A percentile compares a stretch with the other conserved stretches of the same genome.
These are phyloP conservation scores for Capreolus pygargus DNA, from an alignment of 2,113 vertebrate genomes.

Conservation along the genomic window DNA sequence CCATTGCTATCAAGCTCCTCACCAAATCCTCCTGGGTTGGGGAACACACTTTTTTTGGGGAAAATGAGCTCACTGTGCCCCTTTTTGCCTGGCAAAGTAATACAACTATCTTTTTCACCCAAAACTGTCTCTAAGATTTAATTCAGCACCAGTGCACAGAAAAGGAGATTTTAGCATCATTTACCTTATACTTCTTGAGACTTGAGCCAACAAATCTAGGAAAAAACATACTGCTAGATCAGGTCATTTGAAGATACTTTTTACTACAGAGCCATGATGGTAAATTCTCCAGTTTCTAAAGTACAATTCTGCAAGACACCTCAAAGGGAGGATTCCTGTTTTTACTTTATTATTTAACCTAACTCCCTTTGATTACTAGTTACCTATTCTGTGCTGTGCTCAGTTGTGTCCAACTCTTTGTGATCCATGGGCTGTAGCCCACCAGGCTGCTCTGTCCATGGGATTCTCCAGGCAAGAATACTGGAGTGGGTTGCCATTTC, in stretches of 20 bases:
- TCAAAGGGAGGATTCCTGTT: background rate
- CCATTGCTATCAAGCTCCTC: background rate
- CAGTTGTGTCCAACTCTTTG: background rate
- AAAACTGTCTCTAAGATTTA: background rate
- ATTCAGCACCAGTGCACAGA: background rate
- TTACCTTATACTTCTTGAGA: background rate
- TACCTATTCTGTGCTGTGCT: background rate
- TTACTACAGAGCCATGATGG: background rate
- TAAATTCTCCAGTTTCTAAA: background rate
- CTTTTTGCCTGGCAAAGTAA: background rate
- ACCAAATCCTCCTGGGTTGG: background rate
- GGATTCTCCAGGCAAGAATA: background rate
- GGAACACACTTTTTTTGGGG: background rate
- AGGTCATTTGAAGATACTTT: background rate
- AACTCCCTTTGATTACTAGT: background rate
- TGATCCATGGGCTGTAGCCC: fast-evolving
- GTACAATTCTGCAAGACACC: background rate
- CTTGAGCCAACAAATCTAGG: too few species aligned
- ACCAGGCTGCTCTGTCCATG: background rate
- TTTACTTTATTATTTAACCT: background rate
- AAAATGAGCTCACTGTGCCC: background rate
- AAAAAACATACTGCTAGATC: background rate
- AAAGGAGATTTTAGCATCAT: background rate
- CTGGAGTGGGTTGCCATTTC: background rate
- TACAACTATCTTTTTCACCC: background rate